These are phyloP conservation scores for Eristalinus aeneus DNA, from an alignment of 2,888 invertebrate species.

Conservation along the genomic window DNA sequence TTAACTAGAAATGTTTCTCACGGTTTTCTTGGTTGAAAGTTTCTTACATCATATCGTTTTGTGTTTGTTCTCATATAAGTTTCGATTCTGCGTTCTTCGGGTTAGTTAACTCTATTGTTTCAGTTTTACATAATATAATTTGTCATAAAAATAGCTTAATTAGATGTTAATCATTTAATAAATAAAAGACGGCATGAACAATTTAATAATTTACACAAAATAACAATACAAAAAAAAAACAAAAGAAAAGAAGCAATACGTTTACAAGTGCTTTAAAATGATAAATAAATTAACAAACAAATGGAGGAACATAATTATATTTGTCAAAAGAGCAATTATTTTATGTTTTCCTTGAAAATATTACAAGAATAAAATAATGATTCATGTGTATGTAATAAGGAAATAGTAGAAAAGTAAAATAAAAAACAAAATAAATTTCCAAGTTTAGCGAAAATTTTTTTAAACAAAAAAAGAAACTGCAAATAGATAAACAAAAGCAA, in stretches of 20 bases:
- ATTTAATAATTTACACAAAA: constrained; percentile 62
- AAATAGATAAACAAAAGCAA: constrained; percentile 24
- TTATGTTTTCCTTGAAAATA: constrained; percentile 63
- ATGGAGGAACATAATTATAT: constrained; percentile 22
- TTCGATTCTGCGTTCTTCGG: neutral
- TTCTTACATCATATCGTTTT: constrained; percentile 38
- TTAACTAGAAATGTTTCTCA: constrained; percentile 59
- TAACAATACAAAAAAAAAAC: constrained; percentile 9
- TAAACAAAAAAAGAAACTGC: constrained; percentile 19
- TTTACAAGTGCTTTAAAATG: constrained; percentile 71
- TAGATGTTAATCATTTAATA: constrained; percentile 56
- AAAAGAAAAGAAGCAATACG: constrained; percentile 64
- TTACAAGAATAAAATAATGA: constrained; percentile 15
- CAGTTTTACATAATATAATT: constrained; percentile 43
- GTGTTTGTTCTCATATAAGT: constrained; percentile 21
- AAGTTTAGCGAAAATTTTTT: constrained; percentile 49
- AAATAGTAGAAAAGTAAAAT: constrained; percentile 15
- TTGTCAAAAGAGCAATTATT: constrained; percentile 64
- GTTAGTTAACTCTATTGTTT: neutral
- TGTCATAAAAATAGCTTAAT: constrained; percentile 63
- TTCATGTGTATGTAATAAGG: neutral
- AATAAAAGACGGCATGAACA: constrained; percentile 53
- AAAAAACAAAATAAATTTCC: constrained; percentile 42
- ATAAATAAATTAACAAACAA: constrained; percentile 39
- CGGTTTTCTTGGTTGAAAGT: constrained; percentile 59